Base-by-base conservation (phyloP, 2,113 vertebrate species). In the Cygnus buccinator region DNA sequence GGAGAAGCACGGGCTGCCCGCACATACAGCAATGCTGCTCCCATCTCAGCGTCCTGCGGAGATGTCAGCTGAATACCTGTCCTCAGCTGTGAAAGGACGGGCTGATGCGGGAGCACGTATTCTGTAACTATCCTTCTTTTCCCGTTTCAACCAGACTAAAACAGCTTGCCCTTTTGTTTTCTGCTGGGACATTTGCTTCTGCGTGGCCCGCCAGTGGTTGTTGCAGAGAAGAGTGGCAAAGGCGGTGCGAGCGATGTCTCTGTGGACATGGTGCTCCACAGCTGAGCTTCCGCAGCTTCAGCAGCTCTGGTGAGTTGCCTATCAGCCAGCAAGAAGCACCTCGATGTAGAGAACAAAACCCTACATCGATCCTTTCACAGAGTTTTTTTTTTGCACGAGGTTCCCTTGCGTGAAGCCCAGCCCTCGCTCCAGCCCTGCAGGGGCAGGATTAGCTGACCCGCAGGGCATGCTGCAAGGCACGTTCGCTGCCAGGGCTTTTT, bases 1-100 rank as follows among this genome's bases (percentile, higher is more conserved):
- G 41, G 48, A 62, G 44, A 43, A 76, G 26, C 35, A 58, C 26
- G 66, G 10, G 59, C 23, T 58, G 37, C 28, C 46, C 3, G 0
- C 13, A 46, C 6, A 35, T 46, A 37, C 22, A 55, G 52, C 0
- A 0, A 71, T 29, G 20, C 50, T 41, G 9, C 12, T 12, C 8
- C 35, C 2, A 1, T 13, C 43, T 3, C 1, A 17, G 23, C 3
- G 37, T 11, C 46, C 22, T 0, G 1, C 25, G 52, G 65, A 67
- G 6, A 9, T 43, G 41, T 44, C 46, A 81, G 46, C 61, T 28
- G 52, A 74, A 67, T 21, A n/a, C 15, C 41, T 50, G 80, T 20
- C 37, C 46, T 67, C 23, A 31, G 18, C 28, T 23, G 11, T 21
- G 28, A 84, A 22, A 81, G 29, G 11, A 43, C 5, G 21, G 43